Conservation (phyloP, 2,797 vertebrate species). For the Poeciliopsis paucimaculata region DNA sequence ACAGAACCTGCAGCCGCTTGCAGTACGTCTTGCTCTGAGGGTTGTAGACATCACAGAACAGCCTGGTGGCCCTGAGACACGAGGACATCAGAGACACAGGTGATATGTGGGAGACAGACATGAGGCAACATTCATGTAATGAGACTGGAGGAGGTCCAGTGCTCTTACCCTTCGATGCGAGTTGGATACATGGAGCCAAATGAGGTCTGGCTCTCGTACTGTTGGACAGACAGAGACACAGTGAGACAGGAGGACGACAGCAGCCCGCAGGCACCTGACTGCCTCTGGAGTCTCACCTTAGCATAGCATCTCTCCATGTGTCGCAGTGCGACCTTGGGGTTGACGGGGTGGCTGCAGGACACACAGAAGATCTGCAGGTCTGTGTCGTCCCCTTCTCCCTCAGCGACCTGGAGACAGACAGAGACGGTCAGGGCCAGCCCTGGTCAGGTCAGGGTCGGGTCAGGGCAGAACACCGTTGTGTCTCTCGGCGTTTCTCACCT, state of each 20-base stretch:
- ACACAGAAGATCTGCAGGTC: constrained; percentile 95
- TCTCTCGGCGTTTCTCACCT: constrained; percentile 72
- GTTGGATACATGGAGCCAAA: constrained; percentile 96
- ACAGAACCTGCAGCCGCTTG: constrained; percentile 91
- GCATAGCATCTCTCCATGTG: constrained; percentile 95
- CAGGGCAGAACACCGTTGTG: not conserved
- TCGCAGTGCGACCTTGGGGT: constrained; percentile 90
- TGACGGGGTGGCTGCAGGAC: constrained; percentile 91
- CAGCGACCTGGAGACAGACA: constrained; percentile 81
- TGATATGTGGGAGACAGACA: constrained; percentile 25
- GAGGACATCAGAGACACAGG: not conserved
- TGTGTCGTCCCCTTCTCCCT: constrained; percentile 91
- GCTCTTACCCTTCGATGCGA: constrained; percentile 90
- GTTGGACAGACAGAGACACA: constrained; percentile 37
- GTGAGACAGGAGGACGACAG: not conserved
- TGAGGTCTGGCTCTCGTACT: constrained; percentile 95
- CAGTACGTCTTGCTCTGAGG: constrained; percentile 94
- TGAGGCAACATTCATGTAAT: constrained; percentile 26
- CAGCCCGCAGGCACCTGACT: too few relatives aligned
- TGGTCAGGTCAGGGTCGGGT: not conserved
- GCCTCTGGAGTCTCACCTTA: constrained; percentile 77
- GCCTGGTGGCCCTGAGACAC: constrained; percentile 83
- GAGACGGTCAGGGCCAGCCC: not conserved
- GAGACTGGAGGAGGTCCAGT: not conserved
- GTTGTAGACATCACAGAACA: constrained; percentile 95